A percentile compares a stretch with the other conserved stretches of the same genome.
phyloP scores from a whole-genome alignment of 2,113 vertebrate species.

The Neodon shergylaensis region DNA sequence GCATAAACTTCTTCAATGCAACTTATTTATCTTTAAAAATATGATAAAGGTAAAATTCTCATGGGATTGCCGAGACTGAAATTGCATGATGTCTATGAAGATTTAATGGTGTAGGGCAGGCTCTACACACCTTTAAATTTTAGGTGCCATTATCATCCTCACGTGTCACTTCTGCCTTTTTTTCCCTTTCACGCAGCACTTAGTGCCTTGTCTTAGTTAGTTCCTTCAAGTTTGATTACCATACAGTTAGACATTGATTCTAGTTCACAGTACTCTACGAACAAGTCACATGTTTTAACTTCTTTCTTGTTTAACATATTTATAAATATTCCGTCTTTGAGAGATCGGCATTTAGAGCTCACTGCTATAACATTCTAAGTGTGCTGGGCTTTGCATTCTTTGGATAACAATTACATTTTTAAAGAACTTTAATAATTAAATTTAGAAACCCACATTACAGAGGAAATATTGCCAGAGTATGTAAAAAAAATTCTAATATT shows the following conservation, averaged over 20 bases:
- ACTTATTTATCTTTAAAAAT: background rate
- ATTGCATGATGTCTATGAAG: background rate
- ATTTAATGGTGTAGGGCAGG: background rate
- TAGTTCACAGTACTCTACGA: background rate
- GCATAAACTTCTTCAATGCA: background rate
- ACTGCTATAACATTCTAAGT: background rate
- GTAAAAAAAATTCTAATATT: background rate
- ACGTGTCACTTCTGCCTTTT: background rate
- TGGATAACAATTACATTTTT: background rate
- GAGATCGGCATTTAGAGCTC: background rate
- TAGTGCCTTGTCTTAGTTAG: background rate
- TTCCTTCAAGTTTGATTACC: background rate
- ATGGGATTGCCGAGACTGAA: background rate
- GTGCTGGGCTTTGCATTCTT: accelerated
- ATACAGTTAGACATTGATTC: background rate
- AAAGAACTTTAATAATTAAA: background rate
- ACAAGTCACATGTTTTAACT: background rate
- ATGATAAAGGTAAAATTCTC: background rate
- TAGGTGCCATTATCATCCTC: background rate
- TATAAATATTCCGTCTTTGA: background rate
- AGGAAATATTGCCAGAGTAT: background rate
- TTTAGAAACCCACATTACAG: background rate
- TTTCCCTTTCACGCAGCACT: background rate
- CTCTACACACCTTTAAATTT: background rate
- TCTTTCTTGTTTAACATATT: background rate